Conservation (phyloP, 92 coral and sea anemone genomes). For the Epizoanthus rinbou region DNA sequence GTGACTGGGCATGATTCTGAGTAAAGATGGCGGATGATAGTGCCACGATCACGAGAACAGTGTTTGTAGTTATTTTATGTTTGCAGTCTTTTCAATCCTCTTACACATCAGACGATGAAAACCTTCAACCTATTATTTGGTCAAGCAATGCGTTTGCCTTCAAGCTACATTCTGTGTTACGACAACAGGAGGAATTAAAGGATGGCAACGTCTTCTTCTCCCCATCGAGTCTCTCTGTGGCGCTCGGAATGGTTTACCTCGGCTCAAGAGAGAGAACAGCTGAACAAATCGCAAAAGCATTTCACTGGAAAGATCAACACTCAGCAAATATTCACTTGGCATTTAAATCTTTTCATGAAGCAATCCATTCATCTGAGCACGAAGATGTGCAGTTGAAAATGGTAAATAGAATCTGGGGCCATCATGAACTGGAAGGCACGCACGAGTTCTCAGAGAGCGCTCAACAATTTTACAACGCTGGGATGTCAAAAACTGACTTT, state of each 20-base stretch:
- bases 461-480: constrained; percentile 63
- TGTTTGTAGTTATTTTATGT: not conserved
- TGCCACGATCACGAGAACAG: not conserved
- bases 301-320: constrained; percentile 67
- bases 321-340: constrained; percentile 67
- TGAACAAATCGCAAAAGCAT: constrained; percentile 66
- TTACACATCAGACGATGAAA: not conserved
- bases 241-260: constrained; percentile 82
- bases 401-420: constrained; percentile 92
- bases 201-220: constrained; percentile 74
- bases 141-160: constrained; percentile 29
- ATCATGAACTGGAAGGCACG: constrained; percentile 54
- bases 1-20: not conserved
- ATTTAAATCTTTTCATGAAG: constrained; percentile 77
- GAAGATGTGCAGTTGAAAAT: constrained; percentile 61
- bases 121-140: constrained; percentile 4
- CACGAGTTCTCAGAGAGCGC: constrained; percentile 58
- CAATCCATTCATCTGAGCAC: constrained; percentile 52
- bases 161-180: constrained; percentile 29
- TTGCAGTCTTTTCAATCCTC: not conserved
- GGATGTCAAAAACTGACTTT: constrained; percentile 75
- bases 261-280: constrained; percentile 84
- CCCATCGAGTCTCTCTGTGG: constrained; percentile 80
- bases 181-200: constrained; percentile 22
- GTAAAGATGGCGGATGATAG: constrained; percentile 9